phyloP scores from a whole-genome alignment of 2,113 vertebrate genomes.

The Tragulus kanchil region DNA sequence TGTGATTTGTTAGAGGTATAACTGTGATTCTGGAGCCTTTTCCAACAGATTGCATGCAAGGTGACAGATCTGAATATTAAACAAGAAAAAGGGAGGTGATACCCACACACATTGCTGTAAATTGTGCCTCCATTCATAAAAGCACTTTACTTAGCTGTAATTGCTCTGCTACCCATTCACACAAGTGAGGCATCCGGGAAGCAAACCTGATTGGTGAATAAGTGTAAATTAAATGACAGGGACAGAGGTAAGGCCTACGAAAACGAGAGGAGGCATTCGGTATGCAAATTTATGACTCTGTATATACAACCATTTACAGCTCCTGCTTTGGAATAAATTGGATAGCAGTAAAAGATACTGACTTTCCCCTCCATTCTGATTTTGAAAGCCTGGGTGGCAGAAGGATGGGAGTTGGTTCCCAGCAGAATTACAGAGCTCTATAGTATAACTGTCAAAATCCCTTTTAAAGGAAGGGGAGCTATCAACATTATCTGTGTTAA shows the following conservation, averaged over 20 bases:
- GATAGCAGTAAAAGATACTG: slow-evolving; percentile 63
- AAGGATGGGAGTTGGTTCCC: slow-evolving; percentile 64
- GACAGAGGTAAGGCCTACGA: slow-evolving; percentile 68
- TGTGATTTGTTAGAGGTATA: slow-evolving; percentile 64
- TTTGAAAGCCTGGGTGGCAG: slow-evolving; percentile 69
- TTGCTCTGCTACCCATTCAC: slow-evolving; percentile 39
- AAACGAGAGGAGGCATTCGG: slow-evolving; percentile 72
- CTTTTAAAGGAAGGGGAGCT: slow-evolving; percentile 71
- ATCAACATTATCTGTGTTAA: slow-evolving; percentile 59
- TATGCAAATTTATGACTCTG: slow-evolving; percentile 71
- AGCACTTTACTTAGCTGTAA: neutral
- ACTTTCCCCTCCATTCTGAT: slow-evolving; percentile 65
- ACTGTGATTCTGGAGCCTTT: slow-evolving; percentile 61
- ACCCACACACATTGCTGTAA: slow-evolving; percentile 33
- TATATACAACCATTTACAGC: slow-evolving; percentile 68
- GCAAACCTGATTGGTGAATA: slow-evolving; percentile 65
- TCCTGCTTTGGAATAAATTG: slow-evolving; percentile 69
- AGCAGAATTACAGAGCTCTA: slow-evolving; percentile 69
- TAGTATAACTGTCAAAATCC: slow-evolving; percentile 66
- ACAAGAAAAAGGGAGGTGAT: slow-evolving; percentile 44
- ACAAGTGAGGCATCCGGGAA: slow-evolving; percentile 65
- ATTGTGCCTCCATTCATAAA: slow-evolving; percentile 78
- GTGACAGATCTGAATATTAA: slow-evolving; percentile 69
- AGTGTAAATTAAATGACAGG: slow-evolving; percentile 73
- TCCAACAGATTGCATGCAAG: slow-evolving; percentile 41